phyloP scores from a whole-genome alignment of 1,140 invertebrate species.

The Apis laboriosa region DNA sequence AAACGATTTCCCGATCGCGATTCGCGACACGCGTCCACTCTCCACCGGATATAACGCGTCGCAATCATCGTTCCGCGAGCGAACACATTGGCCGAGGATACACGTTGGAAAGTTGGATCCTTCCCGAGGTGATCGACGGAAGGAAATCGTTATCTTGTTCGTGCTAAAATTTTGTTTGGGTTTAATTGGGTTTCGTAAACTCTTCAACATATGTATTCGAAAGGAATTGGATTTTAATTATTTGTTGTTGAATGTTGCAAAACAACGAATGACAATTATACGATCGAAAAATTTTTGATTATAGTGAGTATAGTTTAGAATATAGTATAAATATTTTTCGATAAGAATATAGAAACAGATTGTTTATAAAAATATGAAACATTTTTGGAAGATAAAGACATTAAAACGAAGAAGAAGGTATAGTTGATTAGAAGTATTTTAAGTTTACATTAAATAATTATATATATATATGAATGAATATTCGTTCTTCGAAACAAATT shows the following conservation, averaged over 20 bases:
- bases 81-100: constrained; percentile 12
- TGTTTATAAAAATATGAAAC: too few species aligned
- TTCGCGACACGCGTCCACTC: constrained; percentile 57
- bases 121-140: background rate
- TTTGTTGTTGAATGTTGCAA: background rate
- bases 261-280: too few species aligned
- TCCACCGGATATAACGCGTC: constrained; percentile 52
- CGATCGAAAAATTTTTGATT: too few species aligned
- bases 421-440: too few species aligned
- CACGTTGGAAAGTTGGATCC: background rate
- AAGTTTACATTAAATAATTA: too few species aligned
- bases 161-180: background rate
- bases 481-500: too few species aligned
- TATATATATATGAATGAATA: too few species aligned
- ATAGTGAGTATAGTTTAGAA: too few species aligned
- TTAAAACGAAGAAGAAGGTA: too few species aligned
- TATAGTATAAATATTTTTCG: too few species aligned
- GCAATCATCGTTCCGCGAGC: constrained; percentile 24
- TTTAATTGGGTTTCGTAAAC: background rate
- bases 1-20: constrained; percentile 61
- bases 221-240: background rate
- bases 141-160: background rate
- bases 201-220: background rate
- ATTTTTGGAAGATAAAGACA: too few species aligned
- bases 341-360: too few species aligned